Conservation (phyloP, 2,113 vertebrate genomes). For the Pomatostomus ruficeps region DNA sequence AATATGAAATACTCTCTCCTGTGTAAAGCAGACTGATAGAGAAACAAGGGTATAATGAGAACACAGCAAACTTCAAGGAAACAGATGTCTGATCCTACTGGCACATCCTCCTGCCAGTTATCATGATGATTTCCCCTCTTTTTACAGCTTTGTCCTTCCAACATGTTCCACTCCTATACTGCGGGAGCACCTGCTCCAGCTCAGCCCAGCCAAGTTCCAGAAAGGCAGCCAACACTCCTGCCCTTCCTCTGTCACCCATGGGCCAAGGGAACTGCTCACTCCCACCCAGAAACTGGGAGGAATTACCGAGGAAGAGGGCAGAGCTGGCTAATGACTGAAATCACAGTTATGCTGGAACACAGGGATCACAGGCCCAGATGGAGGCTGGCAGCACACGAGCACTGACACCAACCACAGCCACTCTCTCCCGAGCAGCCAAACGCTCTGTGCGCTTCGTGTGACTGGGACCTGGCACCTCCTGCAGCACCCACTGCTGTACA, state of each 20-base stretch:
- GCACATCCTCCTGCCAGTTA: background rate
- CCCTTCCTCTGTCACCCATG: background rate
- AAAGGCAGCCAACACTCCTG: background rate
- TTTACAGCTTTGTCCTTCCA: conserved; percentile 4
- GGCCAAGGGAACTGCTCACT: background rate
- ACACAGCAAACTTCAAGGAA: conserved; percentile 15
- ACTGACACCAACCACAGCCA: background rate
- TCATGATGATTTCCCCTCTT: background rate
- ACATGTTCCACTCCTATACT: background rate
- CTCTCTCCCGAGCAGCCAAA: background rate
- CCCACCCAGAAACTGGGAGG: background rate
- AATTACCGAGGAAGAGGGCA: background rate
- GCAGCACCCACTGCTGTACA: background rate
- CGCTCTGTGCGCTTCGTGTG: background rate
- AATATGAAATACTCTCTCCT: background rate
- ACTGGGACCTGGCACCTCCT: background rate
- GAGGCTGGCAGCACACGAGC: background rate
- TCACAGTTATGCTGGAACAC: background rate
- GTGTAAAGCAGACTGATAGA: background rate
- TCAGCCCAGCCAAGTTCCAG: background rate
- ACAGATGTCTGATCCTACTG: conserved; percentile 8
- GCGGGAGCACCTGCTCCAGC: background rate
- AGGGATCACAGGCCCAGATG: background rate
- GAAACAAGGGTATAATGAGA: background rate
- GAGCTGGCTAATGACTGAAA: background rate